phyloP scores from a whole-genome alignment of 2,888 invertebrate species.

The Eudasyphora cyanicolor region DNA sequence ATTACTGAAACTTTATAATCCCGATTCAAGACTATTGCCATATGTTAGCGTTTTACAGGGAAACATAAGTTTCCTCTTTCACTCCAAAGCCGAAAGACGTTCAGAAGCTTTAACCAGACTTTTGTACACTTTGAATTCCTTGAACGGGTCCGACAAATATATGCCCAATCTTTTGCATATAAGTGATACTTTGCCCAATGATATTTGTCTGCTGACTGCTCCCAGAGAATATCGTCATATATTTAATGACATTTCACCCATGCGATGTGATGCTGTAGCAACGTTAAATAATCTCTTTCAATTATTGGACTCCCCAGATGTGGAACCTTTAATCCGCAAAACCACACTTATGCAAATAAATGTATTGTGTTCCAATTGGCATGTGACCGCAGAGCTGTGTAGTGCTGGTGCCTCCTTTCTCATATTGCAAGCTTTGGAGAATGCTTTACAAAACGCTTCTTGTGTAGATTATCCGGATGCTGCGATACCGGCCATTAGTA shows the following conservation, averaged over 20 bases:
- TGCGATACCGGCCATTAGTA: slow-evolving; percentile 73
- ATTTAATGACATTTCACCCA: slow-evolving; percentile 66
- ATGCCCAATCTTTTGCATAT: slow-evolving; percentile 70
- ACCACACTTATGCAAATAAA: slow-evolving; percentile 76
- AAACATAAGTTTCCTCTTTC: slow-evolving; percentile 75
- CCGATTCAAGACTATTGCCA: slow-evolving; percentile 70
- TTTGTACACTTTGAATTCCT: slow-evolving; percentile 70
- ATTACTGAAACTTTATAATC: slow-evolving; percentile 73
- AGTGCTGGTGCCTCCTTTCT: slow-evolving; percentile 69
- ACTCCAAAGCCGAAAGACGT: slow-evolving; percentile 69
- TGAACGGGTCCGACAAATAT: slow-evolving; percentile 67
- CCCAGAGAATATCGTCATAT: slow-evolving; percentile 70
- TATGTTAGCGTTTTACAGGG: slow-evolving; percentile 70
- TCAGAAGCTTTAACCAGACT: slow-evolving; percentile 72
- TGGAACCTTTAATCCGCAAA: slow-evolving; percentile 75
- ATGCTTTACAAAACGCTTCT: slow-evolving; percentile 68
- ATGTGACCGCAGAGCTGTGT: slow-evolving; percentile 69
- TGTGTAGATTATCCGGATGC: slow-evolving; percentile 70
- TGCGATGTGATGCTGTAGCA: slow-evolving; percentile 24
- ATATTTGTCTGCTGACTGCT: slow-evolving; percentile 71
- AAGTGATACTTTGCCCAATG: slow-evolving; percentile 71
- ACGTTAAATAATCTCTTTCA: slow-evolving; percentile 72
- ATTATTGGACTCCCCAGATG: slow-evolving; percentile 71
- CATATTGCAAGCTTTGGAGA: slow-evolving; percentile 70
- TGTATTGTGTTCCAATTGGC: slow-evolving; percentile 73